Percentiles rank a stretch among this genome's conserved stretches.
phyloP scores from a whole-genome alignment of 2,888 invertebrate genomes.

The Stenodema calcarata region DNA sequence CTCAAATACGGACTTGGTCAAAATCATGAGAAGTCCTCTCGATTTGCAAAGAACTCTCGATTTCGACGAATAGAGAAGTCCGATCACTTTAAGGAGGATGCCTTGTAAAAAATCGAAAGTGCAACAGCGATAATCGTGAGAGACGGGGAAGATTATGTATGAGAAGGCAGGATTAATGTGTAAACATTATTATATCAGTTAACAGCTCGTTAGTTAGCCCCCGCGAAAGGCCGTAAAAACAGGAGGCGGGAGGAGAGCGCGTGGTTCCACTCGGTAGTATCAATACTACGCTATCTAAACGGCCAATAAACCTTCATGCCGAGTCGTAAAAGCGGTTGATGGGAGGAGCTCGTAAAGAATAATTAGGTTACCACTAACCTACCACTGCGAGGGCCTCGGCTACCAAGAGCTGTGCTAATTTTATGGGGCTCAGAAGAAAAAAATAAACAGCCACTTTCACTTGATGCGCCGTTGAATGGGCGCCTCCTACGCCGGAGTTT shows the following conservation, averaged over 20 bases:
- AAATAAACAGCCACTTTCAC: neutral
- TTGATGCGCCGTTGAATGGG: neutral
- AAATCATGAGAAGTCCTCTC: too few species aligned
- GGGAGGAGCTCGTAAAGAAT: constrained; percentile 42
- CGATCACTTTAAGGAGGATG: too few species aligned
- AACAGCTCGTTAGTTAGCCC: constrained; percentile 25
- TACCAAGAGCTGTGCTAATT: constrained; percentile 22
- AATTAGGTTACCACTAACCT: constrained; percentile 36
- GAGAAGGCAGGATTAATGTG: neutral
- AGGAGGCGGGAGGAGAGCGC: neutral
- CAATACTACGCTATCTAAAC: constrained; percentile 38
- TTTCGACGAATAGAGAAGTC: too few species aligned
- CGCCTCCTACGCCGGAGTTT: neutral
- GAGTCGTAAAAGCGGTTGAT: constrained; percentile 42
- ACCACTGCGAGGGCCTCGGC: neutral
- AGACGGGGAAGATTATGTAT: constrained; percentile 5
- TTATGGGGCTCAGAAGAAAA: constrained; percentile 15
- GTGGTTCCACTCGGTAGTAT: constrained; percentile 27
- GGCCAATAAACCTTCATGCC: constrained; percentile 39
- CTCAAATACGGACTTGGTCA: too few species aligned
- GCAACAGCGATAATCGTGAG: neutral
- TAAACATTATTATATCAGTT: constrained; percentile 18
- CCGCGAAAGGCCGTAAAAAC: constrained; percentile 9
- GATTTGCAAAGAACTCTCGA: too few species aligned
- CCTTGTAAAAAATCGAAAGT: neutral